Evolutionary conservation across 2,888 invertebrate species (phyloP).

Genomic region (Hydropsyche betteni): DNA sequence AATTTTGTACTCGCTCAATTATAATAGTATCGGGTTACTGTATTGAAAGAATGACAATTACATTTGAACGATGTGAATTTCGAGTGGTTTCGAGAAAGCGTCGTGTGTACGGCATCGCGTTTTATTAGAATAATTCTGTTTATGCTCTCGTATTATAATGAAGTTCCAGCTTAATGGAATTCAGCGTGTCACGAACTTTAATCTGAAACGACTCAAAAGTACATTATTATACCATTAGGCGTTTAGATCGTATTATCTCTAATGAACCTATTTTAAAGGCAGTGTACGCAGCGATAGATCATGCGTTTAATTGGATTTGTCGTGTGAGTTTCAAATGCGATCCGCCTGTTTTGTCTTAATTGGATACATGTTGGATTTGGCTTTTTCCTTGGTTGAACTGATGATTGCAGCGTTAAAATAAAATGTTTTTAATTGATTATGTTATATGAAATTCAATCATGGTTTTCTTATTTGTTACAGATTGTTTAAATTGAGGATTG

Average conservation of each 20-base stretch:
- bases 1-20: no score
- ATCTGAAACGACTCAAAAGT: constrained; percentile 27
- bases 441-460: no score
- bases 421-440: no score
- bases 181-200: constrained; percentile 25
- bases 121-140: constrained; percentile 21
- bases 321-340: neutral
- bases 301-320: constrained; percentile 21
- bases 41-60: no score
- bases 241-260: constrained; percentile 19
- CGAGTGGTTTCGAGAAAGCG: neutral
- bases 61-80: no score
- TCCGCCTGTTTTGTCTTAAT: no score
- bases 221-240: constrained; percentile 25
- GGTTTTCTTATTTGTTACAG: no score
- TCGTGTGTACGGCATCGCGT: neutral
- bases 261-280: constrained; percentile 25
- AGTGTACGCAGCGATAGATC: constrained; percentile 6
- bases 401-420: no score
- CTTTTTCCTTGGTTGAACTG: no score
- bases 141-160: constrained; percentile 3
- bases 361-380: no score
- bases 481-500: no score
- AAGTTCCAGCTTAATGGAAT: constrained; percentile 10
- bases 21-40: no score